Evolutionary conservation across 2,888 invertebrate genomes (phyloP), one percentile per base, ranked within the genome.

Genomic region (Candidula unifasciata): DNA sequence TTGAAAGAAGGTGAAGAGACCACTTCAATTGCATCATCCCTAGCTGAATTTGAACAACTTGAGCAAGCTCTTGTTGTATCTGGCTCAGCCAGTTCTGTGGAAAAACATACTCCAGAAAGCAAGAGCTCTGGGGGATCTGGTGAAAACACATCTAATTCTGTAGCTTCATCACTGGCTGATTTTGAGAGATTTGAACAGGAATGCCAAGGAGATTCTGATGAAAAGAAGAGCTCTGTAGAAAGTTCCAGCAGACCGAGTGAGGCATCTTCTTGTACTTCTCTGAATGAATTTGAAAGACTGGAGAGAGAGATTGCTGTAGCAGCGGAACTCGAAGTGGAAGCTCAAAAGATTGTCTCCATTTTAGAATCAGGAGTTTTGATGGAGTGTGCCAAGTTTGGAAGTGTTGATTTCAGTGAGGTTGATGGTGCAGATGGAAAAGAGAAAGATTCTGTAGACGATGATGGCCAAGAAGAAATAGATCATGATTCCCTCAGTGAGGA

Each of bases 31-130:
- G 97, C 96, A 88, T 98, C 98, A 10, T 95, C 93, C 16, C 88
- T 98, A 86, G 97, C 97, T 94, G 98, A 98, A 93, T 98, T 98
- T 94, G 98, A 98, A 94, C 96, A 96, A 87, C 94, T 98, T 24
- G 98, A 98, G 94, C 96, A 96, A 89, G 96, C 97, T 0, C 96
- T 98, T 21, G 88, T 87, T 71, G 89, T 90, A 27, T 90, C 89
- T 24, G 88, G 89, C 24, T 90, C 90, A 30, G 79, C 79, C 13
- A 88, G 90, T 54, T 92, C 92, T 52, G 88, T 89, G 37, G 90
- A 89, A 90, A 95, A 95, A 89, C 95, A 88, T 78, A 87, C 91
- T n/a, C 89, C 89, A 69, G 92, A 90, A 27, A 90, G 89, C 71
- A 91, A 90, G 87, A 90, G 91, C 79, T 91, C 91, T 87, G 90